Evolutionary conservation across 2,113 vertebrate species (phyloP), one percentile per base, ranked within the genome.

Genomic region (Mus pahari): DNA sequence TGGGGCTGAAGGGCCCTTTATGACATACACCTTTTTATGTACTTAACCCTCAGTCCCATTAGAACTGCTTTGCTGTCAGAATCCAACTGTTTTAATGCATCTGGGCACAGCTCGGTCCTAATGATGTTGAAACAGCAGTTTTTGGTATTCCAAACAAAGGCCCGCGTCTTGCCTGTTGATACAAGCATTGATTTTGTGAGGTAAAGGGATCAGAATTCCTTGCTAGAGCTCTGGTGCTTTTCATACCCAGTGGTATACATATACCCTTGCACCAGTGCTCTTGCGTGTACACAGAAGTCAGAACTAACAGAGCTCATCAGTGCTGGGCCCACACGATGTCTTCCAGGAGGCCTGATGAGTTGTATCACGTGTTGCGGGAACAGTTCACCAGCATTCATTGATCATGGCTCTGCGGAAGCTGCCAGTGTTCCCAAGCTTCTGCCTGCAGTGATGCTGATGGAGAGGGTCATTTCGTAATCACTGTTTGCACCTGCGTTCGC

Each of bases 401-500:
- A 94, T 89, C 96, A 48, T 33, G 50, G 2, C 33, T 96, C 94
- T 66, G 9, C 0, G 50, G 96, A 95, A 96, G 92, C 95, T 97
- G 96, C 96, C 92, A 8, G 97, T 96, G 68, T 13, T 74, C 4
- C 60, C 0, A 0, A 0, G 0, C 26, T 36, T 16, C 62, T 68
- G 60, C 97, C 97, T 86, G 48, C 92, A 58, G 86, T 87, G 95
- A 96, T 6, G 68, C 96, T 96, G 88, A n/a, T 92, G n/a, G 26
- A 50, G 50, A 8, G 0, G 50, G 91, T 48, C 58, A 75, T 42
- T 74, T 60, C 92, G 42, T 97, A 98, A 98, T 98, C 97, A 94
- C 96, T 88, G 53, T 39, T 89, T 96, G 97, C 97, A 98, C 97
- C 97, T 98, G 97, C 42, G 78, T 95, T 97, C 98, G 93, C 97